These are phyloP conservation scores for Drosophila burlai DNA, from an alignment of 1,140 invertebrate genomes.

Conservation along the genomic window DNA sequence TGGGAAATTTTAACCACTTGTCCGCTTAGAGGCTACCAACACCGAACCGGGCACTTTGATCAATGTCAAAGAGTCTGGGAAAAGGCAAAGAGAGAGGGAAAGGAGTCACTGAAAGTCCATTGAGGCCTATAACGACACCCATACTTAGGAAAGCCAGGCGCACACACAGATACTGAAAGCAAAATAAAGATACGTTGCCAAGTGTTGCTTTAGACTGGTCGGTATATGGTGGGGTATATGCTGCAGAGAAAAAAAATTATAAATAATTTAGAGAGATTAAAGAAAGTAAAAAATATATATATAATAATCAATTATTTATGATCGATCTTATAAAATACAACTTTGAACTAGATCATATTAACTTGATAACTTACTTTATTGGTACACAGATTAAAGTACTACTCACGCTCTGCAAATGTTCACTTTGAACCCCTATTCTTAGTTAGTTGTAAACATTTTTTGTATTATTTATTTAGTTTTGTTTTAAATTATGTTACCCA, in stretches of 20 bases:
- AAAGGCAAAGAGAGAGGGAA: conserved; percentile 42
- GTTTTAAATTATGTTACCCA: neutral
- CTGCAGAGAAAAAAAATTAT: neutral
- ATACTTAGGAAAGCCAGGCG: conserved; percentile 30
- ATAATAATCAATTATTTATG: no score
- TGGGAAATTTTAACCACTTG: conserved; percentile 77
- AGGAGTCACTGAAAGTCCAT: conserved; percentile 78
- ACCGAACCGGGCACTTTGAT: conserved; percentile 71
- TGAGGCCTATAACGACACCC: conserved; percentile 77
- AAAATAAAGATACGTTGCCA: conserved; percentile 82
- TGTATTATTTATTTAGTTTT: neutral
- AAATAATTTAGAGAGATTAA: neutral
- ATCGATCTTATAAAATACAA: no score
- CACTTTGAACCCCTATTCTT: neutral
- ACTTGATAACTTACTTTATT: no score
- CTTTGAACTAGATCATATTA: no score
- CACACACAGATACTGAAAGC: conserved; percentile 52
- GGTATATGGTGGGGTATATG: conserved; percentile 26
- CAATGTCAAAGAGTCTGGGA: conserved; percentile 48
- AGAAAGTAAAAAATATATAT: neutral
- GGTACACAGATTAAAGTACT: no score
- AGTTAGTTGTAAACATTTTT: no score
- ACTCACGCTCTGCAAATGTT: no score
- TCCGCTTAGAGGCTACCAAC: conserved; percentile 61
- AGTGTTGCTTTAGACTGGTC: conserved; percentile 68